Conservation (phyloP, 2,113 vertebrate species). For the Ivindomyrus marchei region DNA sequence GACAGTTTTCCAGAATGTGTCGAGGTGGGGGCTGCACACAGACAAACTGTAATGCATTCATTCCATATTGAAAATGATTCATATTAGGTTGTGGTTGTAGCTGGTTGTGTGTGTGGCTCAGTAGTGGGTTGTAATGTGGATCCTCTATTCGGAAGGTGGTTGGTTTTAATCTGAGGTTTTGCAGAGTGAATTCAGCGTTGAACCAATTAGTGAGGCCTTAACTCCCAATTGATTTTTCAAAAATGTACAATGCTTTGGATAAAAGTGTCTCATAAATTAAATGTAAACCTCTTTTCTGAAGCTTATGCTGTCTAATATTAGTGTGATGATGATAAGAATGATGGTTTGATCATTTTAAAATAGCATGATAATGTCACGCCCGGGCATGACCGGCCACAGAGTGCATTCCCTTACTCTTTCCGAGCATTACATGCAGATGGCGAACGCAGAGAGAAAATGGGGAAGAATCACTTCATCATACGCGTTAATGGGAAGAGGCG, state of each 20-base stretch:
- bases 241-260: neutral
- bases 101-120: neutral
- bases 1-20: neutral
- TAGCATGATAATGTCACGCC: neutral
- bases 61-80: neutral
- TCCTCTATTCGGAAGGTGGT: neutral
- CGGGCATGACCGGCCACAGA: neutral
- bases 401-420: neutral
- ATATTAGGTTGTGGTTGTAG: neutral
- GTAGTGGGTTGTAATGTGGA: neutral
- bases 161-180: neutral
- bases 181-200: neutral
- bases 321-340: neutral
- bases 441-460: neutral
- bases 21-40: neutral
- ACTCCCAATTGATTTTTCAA: neutral
- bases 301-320: neutral
- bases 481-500: neutral
- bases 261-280: neutral
- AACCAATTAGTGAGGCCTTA: neutral
- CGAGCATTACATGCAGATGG: neutral
- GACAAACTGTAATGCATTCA: neutral
- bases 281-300: neutral
- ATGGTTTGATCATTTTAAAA: neutral
- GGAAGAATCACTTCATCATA: neutral